Conservation (phyloP, 2,113 vertebrate genomes). For the Sorex fumeus region DNA sequence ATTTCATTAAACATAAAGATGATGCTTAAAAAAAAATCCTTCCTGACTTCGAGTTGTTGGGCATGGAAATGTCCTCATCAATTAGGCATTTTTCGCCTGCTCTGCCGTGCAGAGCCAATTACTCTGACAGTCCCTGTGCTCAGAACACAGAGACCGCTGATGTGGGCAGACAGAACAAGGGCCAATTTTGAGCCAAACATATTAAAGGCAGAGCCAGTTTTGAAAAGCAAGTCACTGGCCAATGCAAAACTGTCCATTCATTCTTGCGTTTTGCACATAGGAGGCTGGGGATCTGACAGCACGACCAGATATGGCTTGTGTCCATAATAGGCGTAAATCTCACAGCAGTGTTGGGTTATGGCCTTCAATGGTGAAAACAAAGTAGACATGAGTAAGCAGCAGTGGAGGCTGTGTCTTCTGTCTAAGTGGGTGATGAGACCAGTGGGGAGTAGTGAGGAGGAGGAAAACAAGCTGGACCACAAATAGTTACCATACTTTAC, state of each 20-base stretch:
- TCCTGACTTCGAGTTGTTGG: conserved; percentile 43
- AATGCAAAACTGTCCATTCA: background rate
- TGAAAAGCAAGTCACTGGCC: background rate
- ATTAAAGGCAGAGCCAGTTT: background rate
- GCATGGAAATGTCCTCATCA: conserved; percentile 60
- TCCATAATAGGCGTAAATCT: background rate
- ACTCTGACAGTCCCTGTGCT: conserved; percentile 5
- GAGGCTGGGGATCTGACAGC: background rate
- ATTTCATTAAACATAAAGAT: conserved; percentile 76
- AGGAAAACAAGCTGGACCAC: background rate
- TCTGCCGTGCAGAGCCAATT: conserved; percentile 66
- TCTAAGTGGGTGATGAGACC: background rate
- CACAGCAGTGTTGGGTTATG: background rate
- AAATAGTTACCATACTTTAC: too few species aligned
- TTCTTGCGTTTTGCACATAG: background rate
- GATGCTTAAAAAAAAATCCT: conserved; percentile 63
- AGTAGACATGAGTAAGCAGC: background rate
- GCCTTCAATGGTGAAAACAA: background rate
- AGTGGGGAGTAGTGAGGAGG: background rate
- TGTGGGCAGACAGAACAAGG: background rate
- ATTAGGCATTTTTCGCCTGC: conserved; percentile 17
- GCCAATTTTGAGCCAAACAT: too few species aligned
- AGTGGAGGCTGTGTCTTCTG: background rate
- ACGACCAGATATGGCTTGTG: background rate
- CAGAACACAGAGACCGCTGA: background rate